These are phyloP conservation scores for Cyrtorhinus lividipennis DNA, from an alignment of 1,140 invertebrate species.

Conservation along the genomic window DNA sequence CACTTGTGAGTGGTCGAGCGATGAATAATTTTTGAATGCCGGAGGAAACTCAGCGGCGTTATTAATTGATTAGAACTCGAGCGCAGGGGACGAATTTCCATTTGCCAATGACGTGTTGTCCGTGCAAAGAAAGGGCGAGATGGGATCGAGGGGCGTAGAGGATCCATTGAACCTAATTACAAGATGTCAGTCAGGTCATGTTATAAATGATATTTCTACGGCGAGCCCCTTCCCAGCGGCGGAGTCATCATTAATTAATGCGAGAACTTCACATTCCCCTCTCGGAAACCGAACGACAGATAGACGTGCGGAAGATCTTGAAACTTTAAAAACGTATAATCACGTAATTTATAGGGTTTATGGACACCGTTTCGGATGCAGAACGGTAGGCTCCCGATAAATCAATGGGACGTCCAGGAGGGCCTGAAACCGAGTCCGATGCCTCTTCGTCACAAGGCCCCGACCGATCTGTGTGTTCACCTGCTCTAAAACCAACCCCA, in stretches of 20 bases:
- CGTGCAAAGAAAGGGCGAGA: background rate
- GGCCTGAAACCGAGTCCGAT: background rate
- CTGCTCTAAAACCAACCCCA: no score
- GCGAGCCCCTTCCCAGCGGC: background rate
- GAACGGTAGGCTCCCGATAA: slow-evolving; percentile 3
- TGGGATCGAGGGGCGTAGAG: background rate
- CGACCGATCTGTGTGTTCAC: no score
- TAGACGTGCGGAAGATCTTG: background rate
- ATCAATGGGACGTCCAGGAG: slow-evolving; percentile 1
- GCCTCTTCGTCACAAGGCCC: no score
- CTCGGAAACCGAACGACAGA: background rate
- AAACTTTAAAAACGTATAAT: slow-evolving; percentile 5
- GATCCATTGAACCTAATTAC: slow-evolving; percentile 9
- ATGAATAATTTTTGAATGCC: background rate
- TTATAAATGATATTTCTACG: slow-evolving; percentile 6
- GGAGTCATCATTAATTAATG: slow-evolving; percentile 3
- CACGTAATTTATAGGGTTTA: background rate
- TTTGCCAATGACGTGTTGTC: slow-evolving; percentile 8
- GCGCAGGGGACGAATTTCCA: slow-evolving; percentile 3
- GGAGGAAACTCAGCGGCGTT: background rate
- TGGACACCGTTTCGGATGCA: background rate
- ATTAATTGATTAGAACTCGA: slow-evolving; percentile 4
- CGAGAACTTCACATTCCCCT: background rate
- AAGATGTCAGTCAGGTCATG: slow-evolving; percentile 7
- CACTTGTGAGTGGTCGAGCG: background rate